Base-by-base conservation (phyloP, 2,113 vertebrate genomes). In the Tychaedon coryphoeus region DNA sequence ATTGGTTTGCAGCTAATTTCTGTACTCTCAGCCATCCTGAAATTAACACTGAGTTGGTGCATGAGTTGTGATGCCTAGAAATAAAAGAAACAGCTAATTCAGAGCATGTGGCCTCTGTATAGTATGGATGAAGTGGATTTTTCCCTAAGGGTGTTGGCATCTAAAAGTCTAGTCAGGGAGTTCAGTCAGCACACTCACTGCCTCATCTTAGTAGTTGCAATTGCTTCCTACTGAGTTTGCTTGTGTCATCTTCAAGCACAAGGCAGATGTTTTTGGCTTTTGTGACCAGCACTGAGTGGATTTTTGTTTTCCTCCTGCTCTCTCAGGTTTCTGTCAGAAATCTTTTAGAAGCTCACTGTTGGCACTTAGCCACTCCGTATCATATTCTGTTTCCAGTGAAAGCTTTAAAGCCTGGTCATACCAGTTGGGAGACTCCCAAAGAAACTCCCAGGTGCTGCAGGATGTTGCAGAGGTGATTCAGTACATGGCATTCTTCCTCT, bases 381-480 rank as follows among this genome's bases (percentile, higher is more conserved):
- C 90, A 51, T 67, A 26, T 53, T 86, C n/a, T 26, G 51, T 65
- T 94, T 53, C 48, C 69, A 71, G 14, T 60, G 71, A 80, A 92
- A 84, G 75, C 79, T 86, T 77, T 84, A 91, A 88, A 62, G 60
- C 67, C 38, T 36, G 43, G 51, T 86, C 67, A 54, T 76, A 62
- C 18, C 75, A 53, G 33, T 12, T 92, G 72, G 79, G 92, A 94
- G 60, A 24, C 60, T 67, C 83, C 54, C 72, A 77, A 28, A 80
- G 92, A 86, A 92, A 83, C 79, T 31, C 82, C 51, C 26, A 85
- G 88, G 85, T 91, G 84, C 57, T 78, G 53, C 81, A 61, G 78
- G 82, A 90, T 47, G 75, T 84, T 57, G 72, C 61, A 71, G 75
- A 88, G 79, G 88, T 95, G 93, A 86, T 70, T 88, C 34, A 83